Conservation (phyloP, 2,888 invertebrate genomes). For the Drepanosiphum platanoidis region DNA sequence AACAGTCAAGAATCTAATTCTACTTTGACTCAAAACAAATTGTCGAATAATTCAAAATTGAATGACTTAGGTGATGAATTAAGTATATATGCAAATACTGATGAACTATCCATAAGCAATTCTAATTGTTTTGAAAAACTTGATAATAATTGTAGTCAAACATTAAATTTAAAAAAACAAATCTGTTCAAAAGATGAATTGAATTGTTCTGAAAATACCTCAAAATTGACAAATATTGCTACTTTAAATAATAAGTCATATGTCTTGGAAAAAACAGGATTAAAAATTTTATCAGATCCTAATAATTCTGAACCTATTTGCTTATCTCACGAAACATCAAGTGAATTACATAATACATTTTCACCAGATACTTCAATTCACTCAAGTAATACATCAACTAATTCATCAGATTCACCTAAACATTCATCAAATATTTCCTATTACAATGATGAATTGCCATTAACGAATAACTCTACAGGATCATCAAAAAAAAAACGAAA, state of each 20-base stretch:
- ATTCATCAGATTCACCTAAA: background rate
- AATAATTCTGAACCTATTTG: no score
- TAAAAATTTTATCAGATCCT: background rate
- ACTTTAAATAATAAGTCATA: background rate
- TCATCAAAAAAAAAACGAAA: background rate
- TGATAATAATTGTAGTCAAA: background rate
- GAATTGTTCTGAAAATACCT: background rate
- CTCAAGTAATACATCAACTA: background rate
- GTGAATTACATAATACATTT: background rate
- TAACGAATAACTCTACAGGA: background rate
- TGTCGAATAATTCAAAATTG: background rate
- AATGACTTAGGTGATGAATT: constrained; percentile 6
- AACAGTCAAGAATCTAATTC: constrained; percentile 35
- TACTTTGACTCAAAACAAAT: background rate
- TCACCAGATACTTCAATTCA: background rate
- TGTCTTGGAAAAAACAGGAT: background rate
- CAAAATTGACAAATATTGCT: background rate
- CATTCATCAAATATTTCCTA: background rate
- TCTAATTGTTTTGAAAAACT: background rate
- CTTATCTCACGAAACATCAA: no score
- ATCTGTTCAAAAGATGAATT: background rate
- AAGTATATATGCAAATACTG: background rate
- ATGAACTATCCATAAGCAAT: background rate
- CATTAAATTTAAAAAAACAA: background rate
- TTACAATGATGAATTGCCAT: no score